A percentile compares a stretch with the other conserved stretches of the same genome.
These are phyloP conservation scores for Cryptops parisi DNA, from an alignment of 2,888 invertebrate species.

Conservation along the genomic window DNA sequence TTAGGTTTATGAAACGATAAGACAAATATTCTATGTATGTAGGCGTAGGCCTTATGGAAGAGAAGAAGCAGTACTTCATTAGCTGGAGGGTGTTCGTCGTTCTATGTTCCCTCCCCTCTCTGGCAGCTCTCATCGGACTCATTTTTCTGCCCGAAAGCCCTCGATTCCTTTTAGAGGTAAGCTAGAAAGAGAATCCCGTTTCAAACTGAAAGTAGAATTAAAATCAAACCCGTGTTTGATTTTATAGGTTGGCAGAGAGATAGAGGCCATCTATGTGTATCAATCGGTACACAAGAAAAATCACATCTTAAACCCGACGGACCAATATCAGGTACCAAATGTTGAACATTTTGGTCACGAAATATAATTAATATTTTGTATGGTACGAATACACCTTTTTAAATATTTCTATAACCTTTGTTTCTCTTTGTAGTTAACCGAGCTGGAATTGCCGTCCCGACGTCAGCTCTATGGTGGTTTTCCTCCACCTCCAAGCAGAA, in stretches of 20 bases:
- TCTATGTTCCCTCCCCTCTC: constrained; percentile 51
- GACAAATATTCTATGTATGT: too few relatives aligned
- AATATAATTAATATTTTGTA: not conserved
- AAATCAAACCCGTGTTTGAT: not conserved
- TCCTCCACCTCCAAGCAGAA: constrained; percentile 38
- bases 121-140: constrained; percentile 51
- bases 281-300: constrained; percentile 22
- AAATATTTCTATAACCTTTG: not conserved
- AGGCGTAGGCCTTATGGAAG: constrained; percentile 50
- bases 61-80: constrained; percentile 61
- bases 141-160: constrained; percentile 37
- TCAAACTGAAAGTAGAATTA: not conserved
- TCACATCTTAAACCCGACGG: constrained; percentile 23
- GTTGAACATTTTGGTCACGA: too few relatives aligned
- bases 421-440: constrained; percentile 40
- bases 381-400: not conserved
- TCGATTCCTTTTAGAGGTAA: constrained; percentile 18
- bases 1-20: too few relatives aligned
- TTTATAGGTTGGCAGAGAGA: constrained; percentile 56
- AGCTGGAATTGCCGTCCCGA: constrained; percentile 49
- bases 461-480: constrained; percentile 23
- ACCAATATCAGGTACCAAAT: constrained; percentile 45
- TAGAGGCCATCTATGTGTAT: constrained; percentile 61
- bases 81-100: constrained; percentile 57
- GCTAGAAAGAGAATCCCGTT: not conserved